phyloP scores from a whole-genome alignment of 2,113 vertebrate genomes.

The Pseudonaja textilis region DNA sequence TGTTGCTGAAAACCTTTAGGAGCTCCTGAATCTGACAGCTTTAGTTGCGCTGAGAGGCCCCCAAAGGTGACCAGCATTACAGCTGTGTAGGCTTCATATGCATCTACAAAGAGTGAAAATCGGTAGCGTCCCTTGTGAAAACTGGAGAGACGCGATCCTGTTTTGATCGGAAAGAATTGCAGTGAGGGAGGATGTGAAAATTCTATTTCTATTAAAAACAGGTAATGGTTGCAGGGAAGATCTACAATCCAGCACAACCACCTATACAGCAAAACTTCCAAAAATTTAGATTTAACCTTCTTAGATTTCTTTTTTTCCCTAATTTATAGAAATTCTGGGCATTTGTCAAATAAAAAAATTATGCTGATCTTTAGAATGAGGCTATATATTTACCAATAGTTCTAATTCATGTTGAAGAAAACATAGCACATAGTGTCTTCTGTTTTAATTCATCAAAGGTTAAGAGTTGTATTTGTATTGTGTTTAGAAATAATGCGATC shows the following conservation, averaged over 20 bases:
- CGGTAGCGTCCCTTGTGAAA: neutral
- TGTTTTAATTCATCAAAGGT: neutral
- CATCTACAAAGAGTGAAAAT: neutral
- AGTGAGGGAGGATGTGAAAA: too few relatives aligned
- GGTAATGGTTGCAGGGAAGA: neutral
- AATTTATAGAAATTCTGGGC: neutral
- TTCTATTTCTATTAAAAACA: neutral
- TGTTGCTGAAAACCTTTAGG: constrained; percentile 6
- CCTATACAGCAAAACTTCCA: neutral
- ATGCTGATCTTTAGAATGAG: neutral
- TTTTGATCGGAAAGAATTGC: neutral
- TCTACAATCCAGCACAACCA: neutral
- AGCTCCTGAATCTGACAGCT: constrained; percentile 32
- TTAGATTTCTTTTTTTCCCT: neutral
- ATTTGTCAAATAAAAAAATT: neutral
- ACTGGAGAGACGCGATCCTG: neutral
- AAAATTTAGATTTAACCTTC: neutral
- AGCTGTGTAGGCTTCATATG: neutral
- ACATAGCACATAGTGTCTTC: neutral
- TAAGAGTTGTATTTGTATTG: neutral
- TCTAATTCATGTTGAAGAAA: neutral
- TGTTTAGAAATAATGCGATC: neutral
- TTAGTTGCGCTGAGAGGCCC: neutral
- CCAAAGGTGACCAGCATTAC: neutral
- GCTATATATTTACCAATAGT: neutral